Evolutionary conservation across 1,140 invertebrate species (phyloP), one percentile per base, ranked within the genome.

Genomic region (Arion vulgaris): DNA sequence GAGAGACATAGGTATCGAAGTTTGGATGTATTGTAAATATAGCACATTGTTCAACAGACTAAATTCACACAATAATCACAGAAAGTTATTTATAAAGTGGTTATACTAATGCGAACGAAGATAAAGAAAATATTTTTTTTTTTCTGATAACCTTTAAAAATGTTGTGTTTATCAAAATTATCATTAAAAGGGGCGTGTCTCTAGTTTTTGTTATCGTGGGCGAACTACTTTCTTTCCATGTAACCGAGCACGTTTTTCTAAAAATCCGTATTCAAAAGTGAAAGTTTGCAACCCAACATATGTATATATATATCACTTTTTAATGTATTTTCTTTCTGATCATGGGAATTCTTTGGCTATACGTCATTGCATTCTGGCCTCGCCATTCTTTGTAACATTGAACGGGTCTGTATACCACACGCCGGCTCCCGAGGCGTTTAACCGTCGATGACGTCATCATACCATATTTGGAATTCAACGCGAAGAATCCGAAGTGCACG

Each of bases 391-490:
- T 19, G 9, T n/a, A 57, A 19, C 9, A 57, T 15, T 23, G 53
- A 57, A 57, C 53, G 53, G 45, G 19, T 19, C 9, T 19, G 23
- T 15, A 57, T 2, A 57, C 2, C 53, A 57, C 53, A 57, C 26
- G 19, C 26, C 53, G 53, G 53, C 53, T n/a, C 4, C 17, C 4
- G 5, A 11, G 4, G 53, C 53, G 9, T 4, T 57, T 7, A 4
- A 5, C 62, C 17, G n/a, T 32, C 4, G 62, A 23, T 90, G 89
- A 90, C 89, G 88, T 90, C 89, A 90, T 83, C 86, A 80, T 68
- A 36, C 89, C 89, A 79, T 85, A 90, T 89, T 87, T 90, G 89
- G 87, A 88, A 89, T 86, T 86, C 85, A 89, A 87, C 88, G 87
- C 84, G 80, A 87, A 84, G 88, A 90, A 90, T 90, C 88, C 82